phyloP scores from a whole-genome alignment of 2,797 vertebrate genomes.

The Muraenolepis orangiensis region DNA sequence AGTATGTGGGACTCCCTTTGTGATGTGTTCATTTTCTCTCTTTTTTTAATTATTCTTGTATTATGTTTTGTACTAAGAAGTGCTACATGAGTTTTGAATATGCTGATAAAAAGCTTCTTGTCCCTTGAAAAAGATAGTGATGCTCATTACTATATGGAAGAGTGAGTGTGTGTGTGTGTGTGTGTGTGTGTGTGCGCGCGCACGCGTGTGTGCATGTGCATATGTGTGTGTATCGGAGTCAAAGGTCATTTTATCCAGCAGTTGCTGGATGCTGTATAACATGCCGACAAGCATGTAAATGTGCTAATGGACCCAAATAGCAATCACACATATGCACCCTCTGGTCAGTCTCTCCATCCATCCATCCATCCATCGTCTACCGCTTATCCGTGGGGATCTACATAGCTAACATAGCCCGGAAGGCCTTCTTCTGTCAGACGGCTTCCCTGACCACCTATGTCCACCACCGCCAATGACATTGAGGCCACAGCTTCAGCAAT shows the following conservation, averaged over 20 bases:
- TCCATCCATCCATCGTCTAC: too few species aligned
- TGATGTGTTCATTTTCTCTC: conserved; percentile 70
- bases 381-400: too few species aligned
- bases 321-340: too few species aligned
- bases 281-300: neutral
- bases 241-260: neutral
- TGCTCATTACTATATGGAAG: neutral
- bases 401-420: too few species aligned
- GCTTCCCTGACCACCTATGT: too few species aligned
- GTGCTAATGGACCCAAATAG: neutral
- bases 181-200: too few species aligned
- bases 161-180: neutral
- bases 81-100: conserved; percentile 74
- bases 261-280: neutral
- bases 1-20: conserved; percentile 66
- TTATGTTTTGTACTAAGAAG: conserved; percentile 76
- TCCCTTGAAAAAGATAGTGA: conserved; percentile 48
- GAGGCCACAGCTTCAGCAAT: too few species aligned
- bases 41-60: conserved; percentile 74
- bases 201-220: neutral
- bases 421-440: too few species aligned
- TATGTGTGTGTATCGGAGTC: neutral
- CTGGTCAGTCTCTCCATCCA: too few species aligned
- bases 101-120: conserved; percentile 76
- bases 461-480: too few species aligned